Percentiles rank a stretch among this genome's conserved stretches.
phyloP scores from a whole-genome alignment of 2,888 invertebrate species.

The Dryobotodes eremita region DNA sequence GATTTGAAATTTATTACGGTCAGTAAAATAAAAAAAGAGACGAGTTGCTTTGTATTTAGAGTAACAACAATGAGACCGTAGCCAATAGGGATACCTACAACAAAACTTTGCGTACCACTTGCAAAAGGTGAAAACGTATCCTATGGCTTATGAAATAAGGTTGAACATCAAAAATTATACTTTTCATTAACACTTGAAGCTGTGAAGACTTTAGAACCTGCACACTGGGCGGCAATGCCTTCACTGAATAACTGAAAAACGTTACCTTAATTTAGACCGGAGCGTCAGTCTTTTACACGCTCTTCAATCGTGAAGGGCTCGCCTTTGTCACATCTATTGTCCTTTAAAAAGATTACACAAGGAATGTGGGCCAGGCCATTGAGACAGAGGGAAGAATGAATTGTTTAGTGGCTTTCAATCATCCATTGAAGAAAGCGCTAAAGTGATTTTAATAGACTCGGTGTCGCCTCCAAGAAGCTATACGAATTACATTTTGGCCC shows the following conservation, averaged over 20 bases:
- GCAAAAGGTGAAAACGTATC: conserved; percentile 13
- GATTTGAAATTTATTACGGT: conserved; percentile 86
- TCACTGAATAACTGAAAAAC: conserved; percentile 85
- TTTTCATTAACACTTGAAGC: conserved; percentile 53
- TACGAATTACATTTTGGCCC: conserved; percentile 83
- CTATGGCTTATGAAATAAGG: neutral
- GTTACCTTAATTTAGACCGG: conserved; percentile 87
- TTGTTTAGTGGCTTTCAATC: conserved; percentile 89
- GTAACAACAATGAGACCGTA: conserved; percentile 79
- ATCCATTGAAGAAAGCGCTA: conserved; percentile 89
- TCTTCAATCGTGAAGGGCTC: conserved; percentile 81
- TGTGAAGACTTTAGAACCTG: conserved; percentile 63
- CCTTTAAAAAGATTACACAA: conserved; percentile 86
- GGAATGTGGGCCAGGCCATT: conserved; percentile 88
- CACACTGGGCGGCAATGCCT: conserved; percentile 84
- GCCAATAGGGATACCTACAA: conserved; percentile 84
- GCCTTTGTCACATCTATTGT: conserved; percentile 85
- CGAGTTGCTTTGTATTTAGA: conserved; percentile 80
- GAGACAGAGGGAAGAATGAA: conserved; percentile 83
- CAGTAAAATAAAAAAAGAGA: conserved; percentile 78
- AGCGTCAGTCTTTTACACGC: conserved; percentile 81
- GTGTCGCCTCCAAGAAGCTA: conserved; percentile 86
- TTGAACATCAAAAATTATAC: conserved; percentile 15
- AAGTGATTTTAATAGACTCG: conserved; percentile 90
- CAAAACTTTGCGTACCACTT: conserved; percentile 59